These are phyloP conservation scores for Caenorhabditis tropicalis DNA, from an alignment of 1,140 invertebrate genomes.

Conservation along the genomic window DNA sequence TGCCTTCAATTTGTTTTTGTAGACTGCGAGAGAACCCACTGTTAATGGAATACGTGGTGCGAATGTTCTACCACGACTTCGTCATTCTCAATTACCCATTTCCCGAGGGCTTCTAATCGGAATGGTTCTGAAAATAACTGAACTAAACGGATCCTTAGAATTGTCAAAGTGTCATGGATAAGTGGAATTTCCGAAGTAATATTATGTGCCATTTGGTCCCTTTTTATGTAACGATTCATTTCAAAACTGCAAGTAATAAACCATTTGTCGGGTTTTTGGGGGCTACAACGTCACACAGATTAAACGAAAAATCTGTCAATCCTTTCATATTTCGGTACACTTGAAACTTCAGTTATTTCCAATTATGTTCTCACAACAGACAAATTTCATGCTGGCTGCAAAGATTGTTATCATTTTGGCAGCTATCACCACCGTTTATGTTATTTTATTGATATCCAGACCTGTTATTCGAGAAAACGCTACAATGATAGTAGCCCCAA, in stretches of 20 bases:
- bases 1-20: conserved; percentile 29
- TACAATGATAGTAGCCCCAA: not conserved
- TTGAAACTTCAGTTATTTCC: not conserved
- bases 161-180: not conserved
- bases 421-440: not conserved
- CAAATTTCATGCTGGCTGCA: not conserved
- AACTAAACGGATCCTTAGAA: not conserved
- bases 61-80: conserved; percentile 52
- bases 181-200: not conserved
- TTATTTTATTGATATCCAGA: not conserved
- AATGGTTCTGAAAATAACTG: not conserved
- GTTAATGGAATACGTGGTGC: conserved; percentile 48
- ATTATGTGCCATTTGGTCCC: not conserved
- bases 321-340: not conserved
- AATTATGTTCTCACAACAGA: not conserved
- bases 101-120: conserved; percentile 11
- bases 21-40: conserved; percentile 35
- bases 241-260: not conserved
- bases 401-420: not conserved
- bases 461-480: not conserved
- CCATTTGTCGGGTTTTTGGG: not conserved
- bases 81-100: conserved; percentile 42
- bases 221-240: not conserved
- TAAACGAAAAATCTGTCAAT: not conserved
- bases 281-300: not conserved